Evolutionary conservation across 2,888 invertebrate genomes (phyloP).

Genomic region (Platycheirus rosarum): DNA sequence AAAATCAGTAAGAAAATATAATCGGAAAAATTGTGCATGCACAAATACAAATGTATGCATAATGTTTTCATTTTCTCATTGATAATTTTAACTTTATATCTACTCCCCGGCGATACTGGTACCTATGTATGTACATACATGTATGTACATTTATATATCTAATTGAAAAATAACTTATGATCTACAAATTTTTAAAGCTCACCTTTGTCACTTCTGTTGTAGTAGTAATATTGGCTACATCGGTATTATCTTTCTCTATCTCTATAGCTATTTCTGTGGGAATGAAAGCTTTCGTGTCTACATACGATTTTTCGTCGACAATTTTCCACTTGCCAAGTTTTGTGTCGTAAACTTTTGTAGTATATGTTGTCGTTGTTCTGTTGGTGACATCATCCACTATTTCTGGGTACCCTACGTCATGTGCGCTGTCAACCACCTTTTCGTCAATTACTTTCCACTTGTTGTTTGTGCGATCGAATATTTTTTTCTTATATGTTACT

Average conservation of each 20-base stretch:
- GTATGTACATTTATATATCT: too few species aligned
- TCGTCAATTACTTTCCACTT: conserved; percentile 83
- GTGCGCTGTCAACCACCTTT: conserved; percentile 83
- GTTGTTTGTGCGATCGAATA: conserved; percentile 81
- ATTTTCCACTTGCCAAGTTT: conserved; percentile 82
- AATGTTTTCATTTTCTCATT: too few species aligned
- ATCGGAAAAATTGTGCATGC: too few species aligned
- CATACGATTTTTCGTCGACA: conserved; percentile 82
- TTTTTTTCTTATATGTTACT: conserved; percentile 82
- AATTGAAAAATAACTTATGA: too few species aligned
- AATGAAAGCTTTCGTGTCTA: conserved; percentile 81
- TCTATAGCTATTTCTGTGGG: conserved; percentile 82
- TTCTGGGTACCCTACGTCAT: conserved; percentile 81
- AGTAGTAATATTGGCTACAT: conserved; percentile 83
- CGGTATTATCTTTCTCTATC: conserved; percentile 83
- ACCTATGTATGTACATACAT: too few species aligned
- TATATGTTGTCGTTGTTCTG: conserved; percentile 82
- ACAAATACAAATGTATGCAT: too few species aligned
- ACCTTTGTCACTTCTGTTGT: conserved; percentile 83
- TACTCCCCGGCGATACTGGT: too few species aligned
- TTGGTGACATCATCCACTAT: conserved; percentile 83
- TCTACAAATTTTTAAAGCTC: conserved; percentile 65
- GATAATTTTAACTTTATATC: too few species aligned
- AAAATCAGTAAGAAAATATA: too few species aligned
- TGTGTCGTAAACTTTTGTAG: conserved; percentile 82